Conservation (phyloP, 2,888 invertebrate species). For the Tetrapedia diversipes region DNA sequence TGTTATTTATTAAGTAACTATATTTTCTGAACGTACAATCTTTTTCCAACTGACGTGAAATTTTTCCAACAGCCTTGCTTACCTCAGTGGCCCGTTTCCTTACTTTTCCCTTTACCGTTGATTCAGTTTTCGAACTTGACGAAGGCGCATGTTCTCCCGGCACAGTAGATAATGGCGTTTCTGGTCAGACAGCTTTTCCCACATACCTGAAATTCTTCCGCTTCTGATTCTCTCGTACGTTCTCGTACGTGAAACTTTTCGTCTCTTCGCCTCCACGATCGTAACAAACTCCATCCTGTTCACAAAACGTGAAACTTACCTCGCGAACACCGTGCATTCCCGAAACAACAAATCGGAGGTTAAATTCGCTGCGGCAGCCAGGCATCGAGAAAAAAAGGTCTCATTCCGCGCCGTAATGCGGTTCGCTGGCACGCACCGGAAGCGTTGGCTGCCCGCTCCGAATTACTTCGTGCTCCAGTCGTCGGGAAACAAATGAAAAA, state of each 20-base stretch:
- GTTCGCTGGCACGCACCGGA: background rate
- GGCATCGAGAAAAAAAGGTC: too few relatives aligned
- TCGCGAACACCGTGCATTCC: too few relatives aligned
- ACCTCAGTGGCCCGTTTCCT: too few relatives aligned
- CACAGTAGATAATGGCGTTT: conserved; percentile 17
- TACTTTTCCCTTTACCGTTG: conserved; percentile 3
- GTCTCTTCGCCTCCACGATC: background rate
- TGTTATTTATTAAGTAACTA: background rate
- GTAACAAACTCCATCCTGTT: too few relatives aligned
- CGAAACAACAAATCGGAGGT: too few relatives aligned
- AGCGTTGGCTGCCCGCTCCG: background rate
- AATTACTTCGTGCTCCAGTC: background rate
- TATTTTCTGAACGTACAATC: conserved; percentile 8
- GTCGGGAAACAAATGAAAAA: too few relatives aligned
- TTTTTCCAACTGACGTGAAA: conserved; percentile 7
- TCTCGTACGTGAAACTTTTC: too few relatives aligned
- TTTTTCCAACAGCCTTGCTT: background rate
- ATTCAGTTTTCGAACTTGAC: conserved; percentile 28
- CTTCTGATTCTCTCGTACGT: background rate
- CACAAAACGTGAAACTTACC: too few relatives aligned
- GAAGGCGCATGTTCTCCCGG: conserved; percentile 3
- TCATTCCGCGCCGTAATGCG: too few relatives aligned
- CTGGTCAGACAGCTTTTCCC: conserved; percentile 19
- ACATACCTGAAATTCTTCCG: conserved; percentile 1
- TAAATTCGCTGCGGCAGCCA: too few relatives aligned